A percentile compares a stretch with the other conserved stretches of the same genome.
These are phyloP conservation scores for Epinephelus cyanopodus DNA, from an alignment of 2,113 vertebrate genomes.

Conservation along the genomic window DNA sequence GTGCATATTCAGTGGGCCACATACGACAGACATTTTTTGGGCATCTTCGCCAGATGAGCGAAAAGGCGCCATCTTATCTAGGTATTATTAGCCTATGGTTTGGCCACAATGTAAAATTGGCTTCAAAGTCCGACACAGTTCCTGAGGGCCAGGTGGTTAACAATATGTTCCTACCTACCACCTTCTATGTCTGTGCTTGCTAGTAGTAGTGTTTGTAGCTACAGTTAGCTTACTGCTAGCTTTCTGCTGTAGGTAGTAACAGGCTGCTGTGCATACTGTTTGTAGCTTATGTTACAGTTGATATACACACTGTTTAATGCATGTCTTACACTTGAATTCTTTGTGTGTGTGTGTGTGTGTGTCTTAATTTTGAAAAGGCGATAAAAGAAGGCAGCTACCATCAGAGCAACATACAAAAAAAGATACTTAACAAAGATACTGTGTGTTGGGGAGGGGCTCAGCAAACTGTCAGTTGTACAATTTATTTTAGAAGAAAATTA, in stretches of 20 bases:
- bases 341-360: too few relatives aligned
- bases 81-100: too few relatives aligned
- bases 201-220: neutral
- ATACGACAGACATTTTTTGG: too few relatives aligned
- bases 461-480: neutral
- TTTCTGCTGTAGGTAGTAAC: neutral
- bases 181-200: neutral
- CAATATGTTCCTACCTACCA: neutral
- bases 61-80: too few relatives aligned
- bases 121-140: too few relatives aligned
- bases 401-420: too few relatives aligned
- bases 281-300: neutral
- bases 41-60: too few relatives aligned
- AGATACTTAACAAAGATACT: too few relatives aligned
- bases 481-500: conserved; percentile 14
- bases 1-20: too few relatives aligned
- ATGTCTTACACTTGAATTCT: neutral
- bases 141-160: too few relatives aligned
- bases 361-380: neutral
- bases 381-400: neutral
- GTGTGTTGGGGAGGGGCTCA: neutral
- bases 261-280: neutral
- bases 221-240: neutral
- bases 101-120: too few relatives aligned
- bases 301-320: neutral